Evolutionary conservation across 1,140 invertebrate species (phyloP), one percentile per base, ranked within the genome.

Genomic region (Temnothorax nylanderi): DNA sequence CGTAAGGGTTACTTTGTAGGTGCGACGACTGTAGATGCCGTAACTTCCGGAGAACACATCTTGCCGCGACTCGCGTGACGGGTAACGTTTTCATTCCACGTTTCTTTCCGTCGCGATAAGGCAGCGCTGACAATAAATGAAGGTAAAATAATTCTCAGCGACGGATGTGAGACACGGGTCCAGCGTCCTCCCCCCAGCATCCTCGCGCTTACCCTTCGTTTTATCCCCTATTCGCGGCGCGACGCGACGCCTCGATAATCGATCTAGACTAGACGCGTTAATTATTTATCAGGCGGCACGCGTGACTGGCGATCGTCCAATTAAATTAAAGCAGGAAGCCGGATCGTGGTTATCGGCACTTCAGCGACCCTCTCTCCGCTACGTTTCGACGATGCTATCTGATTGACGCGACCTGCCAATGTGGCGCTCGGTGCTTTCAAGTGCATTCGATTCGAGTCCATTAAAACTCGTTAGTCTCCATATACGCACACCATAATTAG

Each of bases 261-360:
- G 91, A 92, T 91, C 85, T 86, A 86, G 85, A 72, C 91, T 87
- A 92, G 90, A 92, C 88, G 85, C 91, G 91, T 91, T 92, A 91
- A 92, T 92, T 92, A 92, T 92, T 92, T 92, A 92, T 92, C 90
- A 89, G 87, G 88, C 82, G 90, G 91, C 91, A 92, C 91, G 91
- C 91, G 91, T 90, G 91, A 89, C 90, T 91, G 90, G 89, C 91
- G 88, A 89, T 92, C 88, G 88, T 89, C 91, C 91, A 92, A 92
- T 92, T 92, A 92, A 92, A 92, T 92, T 92, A 91, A 91, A 90
- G 88, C 91, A 92, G 91, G 90, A 92, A 91, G 91, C 90, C 72
- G 87, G 89, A 91, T 91, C 90, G 89, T 49, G 87, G 67, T 85
- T 89, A 88, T 91, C 89, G 90, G 90, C 87, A 91, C 89, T 91